Evolutionary conservation across 2,113 vertebrate species (phyloP).

Genomic region (Excalfactoria chinensis): DNA sequence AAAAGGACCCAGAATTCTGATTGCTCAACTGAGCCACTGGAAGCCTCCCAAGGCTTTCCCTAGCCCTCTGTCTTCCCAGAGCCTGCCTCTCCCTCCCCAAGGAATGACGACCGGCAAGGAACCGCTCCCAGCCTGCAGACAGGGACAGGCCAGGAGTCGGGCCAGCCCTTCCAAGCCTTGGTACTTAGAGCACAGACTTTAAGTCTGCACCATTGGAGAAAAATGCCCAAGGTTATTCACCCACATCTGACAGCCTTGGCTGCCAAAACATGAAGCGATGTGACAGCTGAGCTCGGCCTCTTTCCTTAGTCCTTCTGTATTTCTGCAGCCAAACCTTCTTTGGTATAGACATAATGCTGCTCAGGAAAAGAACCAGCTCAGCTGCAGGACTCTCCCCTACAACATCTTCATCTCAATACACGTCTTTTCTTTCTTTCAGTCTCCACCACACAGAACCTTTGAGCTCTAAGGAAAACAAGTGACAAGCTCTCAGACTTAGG

Average conservation of each 20-base stretch:
- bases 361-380: background rate
- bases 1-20: slow-evolving; percentile 20
- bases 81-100: slow-evolving; percentile 50
- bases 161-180: background rate
- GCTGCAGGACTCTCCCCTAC: background rate
- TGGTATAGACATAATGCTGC: background rate
- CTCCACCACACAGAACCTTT: background rate
- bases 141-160: background rate
- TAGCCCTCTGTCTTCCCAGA: slow-evolving; percentile 44
- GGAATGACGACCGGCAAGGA: slow-evolving; percentile 9
- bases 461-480: background rate
- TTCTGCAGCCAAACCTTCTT: background rate
- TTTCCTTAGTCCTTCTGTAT: background rate
- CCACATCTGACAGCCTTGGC: slow-evolving; percentile 6
- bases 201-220: background rate
- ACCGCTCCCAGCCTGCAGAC: slow-evolving; percentile 8
- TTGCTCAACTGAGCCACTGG: slow-evolving; percentile 45
- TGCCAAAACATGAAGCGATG: rapidly evolving
- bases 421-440: background rate
- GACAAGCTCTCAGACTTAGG: background rate
- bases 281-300: slow-evolving; percentile 28
- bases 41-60: slow-evolving; percentile 58
- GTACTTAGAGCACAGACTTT: slow-evolving; percentile 22
- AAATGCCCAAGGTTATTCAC: slow-evolving; percentile 34
- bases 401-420: background rate